phyloP scores from a whole-genome alignment of 2,888 invertebrate species.

The Drosophila mimica region DNA sequence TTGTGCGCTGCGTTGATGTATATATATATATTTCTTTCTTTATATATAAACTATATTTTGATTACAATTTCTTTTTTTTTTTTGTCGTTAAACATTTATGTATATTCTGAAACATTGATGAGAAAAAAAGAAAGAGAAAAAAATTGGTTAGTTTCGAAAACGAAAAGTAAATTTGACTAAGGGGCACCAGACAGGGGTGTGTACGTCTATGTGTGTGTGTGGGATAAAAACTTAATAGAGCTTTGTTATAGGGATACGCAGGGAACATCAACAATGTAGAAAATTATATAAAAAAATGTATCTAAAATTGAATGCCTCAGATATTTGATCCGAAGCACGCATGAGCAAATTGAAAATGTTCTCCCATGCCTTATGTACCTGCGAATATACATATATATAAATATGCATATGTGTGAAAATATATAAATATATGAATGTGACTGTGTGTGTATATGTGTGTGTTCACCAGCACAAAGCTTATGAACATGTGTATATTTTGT shows the following conservation, averaged over 20 bases:
- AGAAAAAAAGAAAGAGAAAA: constrained; percentile 68
- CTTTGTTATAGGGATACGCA: constrained; percentile 25
- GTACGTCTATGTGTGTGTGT: constrained; percentile 29
- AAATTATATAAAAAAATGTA: constrained; percentile 21
- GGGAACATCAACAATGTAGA: constrained; percentile 27
- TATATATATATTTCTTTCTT: constrained; percentile 35
- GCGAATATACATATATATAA: constrained; percentile 21
- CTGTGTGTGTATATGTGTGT: constrained; percentile 22
- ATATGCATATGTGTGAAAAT: constrained; percentile 23
- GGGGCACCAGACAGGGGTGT: constrained; percentile 34
- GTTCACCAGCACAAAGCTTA: constrained; percentile 42
- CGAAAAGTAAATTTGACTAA: constrained; percentile 57
- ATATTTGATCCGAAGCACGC: constrained; percentile 70
- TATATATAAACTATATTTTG: constrained; percentile 38
- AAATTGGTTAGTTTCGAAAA: constrained; percentile 76
- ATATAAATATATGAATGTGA: constrained; percentile 20
- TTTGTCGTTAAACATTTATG: constrained; percentile 73
- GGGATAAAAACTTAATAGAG: constrained; percentile 35
- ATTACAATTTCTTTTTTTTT: constrained; percentile 32
- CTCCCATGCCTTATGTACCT: constrained; percentile 60
- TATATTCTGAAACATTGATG: constrained; percentile 78
- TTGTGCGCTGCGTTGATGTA: constrained; percentile 49
- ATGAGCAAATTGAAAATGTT: constrained; percentile 57
- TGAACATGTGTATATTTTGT: constrained; percentile 64
- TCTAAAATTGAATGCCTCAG: constrained; percentile 65